These are phyloP conservation scores for Chironomus tepperi DNA, from an alignment of 1,140 invertebrate genomes.

Conservation along the genomic window DNA sequence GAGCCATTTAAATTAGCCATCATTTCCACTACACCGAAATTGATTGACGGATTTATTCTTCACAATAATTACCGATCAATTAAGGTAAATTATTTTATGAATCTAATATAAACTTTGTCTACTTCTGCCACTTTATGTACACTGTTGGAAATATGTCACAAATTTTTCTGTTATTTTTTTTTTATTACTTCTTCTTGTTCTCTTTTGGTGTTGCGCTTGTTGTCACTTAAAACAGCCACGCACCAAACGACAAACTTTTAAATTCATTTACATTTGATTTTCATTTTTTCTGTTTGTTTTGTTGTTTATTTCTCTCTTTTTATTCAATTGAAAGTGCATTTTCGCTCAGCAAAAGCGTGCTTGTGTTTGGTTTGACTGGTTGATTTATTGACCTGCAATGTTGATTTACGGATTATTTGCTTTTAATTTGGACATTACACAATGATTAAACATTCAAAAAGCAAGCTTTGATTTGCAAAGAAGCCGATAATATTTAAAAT, in stretches of 20 bases:
- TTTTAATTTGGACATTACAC: no score
- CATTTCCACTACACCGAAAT: not conserved
- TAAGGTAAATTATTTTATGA: slow-evolving; percentile 9
- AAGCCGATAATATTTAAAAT: no score
- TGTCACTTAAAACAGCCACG: not conserved
- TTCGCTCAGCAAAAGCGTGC: not conserved
- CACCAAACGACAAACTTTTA: slow-evolving; percentile 1
- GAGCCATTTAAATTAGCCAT: slow-evolving; percentile 7
- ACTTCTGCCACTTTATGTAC: not conserved
- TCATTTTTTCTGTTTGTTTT: not conserved
- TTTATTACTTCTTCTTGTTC: not conserved
- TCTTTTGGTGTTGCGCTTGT: not conserved
- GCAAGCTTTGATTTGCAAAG: no score
- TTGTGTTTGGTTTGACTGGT: no score
- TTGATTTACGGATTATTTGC: no score
- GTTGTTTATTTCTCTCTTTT: not conserved
- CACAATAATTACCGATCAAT: not conserved
- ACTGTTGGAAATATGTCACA: not conserved
- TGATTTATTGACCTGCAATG: no score
- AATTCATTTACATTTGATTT: not conserved
- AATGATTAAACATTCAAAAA: no score
- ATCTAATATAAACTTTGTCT: not conserved
- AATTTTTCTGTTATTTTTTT: not conserved
- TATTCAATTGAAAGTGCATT: not conserved
- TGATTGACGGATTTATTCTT: not conserved